Percentiles rank a stretch among this genome's conserved stretches.
Conservation (phyloP, 2,797 vertebrate species). For the Galago senegalensis region DNA sequence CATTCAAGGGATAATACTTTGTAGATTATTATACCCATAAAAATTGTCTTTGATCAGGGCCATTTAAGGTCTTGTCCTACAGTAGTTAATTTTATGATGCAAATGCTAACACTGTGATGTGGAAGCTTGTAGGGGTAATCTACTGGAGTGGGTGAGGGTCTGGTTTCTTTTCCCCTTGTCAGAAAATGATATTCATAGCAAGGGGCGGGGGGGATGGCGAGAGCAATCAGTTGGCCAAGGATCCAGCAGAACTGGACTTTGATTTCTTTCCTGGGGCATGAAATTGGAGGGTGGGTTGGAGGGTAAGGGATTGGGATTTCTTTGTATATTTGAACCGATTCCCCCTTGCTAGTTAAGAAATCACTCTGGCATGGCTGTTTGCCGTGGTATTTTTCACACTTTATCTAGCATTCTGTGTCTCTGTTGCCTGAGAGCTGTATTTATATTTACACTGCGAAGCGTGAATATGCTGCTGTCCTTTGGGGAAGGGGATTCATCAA, state of each 20-base stretch:
- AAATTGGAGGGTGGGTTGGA: not conserved
- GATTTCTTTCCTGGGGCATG: slow-evolving; percentile 66
- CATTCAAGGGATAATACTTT: slow-evolving; percentile 51
- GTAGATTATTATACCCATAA: slow-evolving; percentile 38
- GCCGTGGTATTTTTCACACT: slow-evolving; percentile 79
- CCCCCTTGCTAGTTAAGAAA: slow-evolving; percentile 73
- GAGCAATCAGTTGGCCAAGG: not conserved
- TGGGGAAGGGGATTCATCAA: slow-evolving; percentile 86
- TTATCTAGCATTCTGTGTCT: slow-evolving; percentile 78
- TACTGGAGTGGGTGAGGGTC: not conserved
- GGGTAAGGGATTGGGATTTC: not conserved
- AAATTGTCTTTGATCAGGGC: slow-evolving; percentile 65
- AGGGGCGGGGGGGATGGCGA: not conserved
- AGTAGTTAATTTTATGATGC: slow-evolving; percentile 69
- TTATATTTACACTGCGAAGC: slow-evolving; percentile 82
- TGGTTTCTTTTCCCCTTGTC: slow-evolving; percentile 36
- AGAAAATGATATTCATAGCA: slow-evolving; percentile 4
- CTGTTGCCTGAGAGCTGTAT: slow-evolving; percentile 83
- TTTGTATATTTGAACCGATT: slow-evolving; percentile 73
- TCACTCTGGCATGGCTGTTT: slow-evolving; percentile 71
- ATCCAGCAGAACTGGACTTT: not conserved
- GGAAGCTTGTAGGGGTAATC: not conserved
- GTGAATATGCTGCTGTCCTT: slow-evolving; percentile 79
- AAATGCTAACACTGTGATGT: slow-evolving; percentile 38
- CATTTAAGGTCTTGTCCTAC: slow-evolving; percentile 66